Conservation (phyloP, 2,113 vertebrate species). For the Amphilophus citrinellus region DNA sequence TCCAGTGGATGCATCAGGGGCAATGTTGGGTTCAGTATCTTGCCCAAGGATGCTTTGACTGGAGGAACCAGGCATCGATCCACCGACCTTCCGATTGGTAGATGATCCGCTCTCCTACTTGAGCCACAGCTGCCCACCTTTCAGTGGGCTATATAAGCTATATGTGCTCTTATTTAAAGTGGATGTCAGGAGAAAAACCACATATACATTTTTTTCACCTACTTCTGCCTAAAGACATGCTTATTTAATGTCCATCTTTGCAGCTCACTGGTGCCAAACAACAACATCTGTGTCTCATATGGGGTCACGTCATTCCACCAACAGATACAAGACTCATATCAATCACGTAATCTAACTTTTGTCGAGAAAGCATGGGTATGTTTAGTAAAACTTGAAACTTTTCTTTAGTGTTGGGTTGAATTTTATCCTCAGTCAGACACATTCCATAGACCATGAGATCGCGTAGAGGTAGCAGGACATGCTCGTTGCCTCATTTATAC, state of each 20-base stretch:
- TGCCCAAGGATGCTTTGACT: neutral
- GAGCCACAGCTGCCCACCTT: neutral
- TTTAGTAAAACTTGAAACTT: neutral
- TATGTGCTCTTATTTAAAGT: too few relatives aligned
- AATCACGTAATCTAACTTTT: neutral
- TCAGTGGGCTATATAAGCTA: too few relatives aligned
- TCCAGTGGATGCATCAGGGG: too few relatives aligned
- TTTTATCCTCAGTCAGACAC: neutral
- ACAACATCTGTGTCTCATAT: neutral
- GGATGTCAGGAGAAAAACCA: neutral
- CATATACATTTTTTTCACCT: neutral
- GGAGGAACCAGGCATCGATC: neutral
- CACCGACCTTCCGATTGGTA: neutral
- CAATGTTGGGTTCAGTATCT: too few relatives aligned
- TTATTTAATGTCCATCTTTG: constrained; percentile 2
- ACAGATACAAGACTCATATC: neutral
- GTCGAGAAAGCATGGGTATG: neutral
- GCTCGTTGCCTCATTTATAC: neutral
- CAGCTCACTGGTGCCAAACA: constrained; percentile 7
- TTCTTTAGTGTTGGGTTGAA: neutral
- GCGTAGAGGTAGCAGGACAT: neutral
- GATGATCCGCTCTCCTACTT: neutral
- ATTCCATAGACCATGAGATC: neutral
- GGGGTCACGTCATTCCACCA: neutral
- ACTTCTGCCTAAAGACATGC: neutral